These are phyloP conservation scores for Pseudoips prasinana DNA, from an alignment of 2,888 invertebrate species.

Conservation along the genomic window DNA sequence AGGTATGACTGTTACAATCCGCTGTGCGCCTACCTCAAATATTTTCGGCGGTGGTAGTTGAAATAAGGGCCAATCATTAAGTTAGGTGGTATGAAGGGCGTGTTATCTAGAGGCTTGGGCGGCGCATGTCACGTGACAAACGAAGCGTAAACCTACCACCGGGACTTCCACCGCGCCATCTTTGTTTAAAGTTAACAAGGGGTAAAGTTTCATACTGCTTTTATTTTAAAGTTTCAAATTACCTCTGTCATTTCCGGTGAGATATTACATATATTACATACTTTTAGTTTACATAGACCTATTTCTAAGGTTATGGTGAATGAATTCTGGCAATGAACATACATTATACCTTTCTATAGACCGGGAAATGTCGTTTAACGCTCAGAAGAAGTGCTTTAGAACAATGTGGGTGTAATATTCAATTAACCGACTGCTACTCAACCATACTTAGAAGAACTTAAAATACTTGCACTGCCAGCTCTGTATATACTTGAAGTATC, in stretches of 20 bases:
- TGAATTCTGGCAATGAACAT: too few species aligned
- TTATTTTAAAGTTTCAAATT: conserved; percentile 35
- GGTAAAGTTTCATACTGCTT: conserved; percentile 39
- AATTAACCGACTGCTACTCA: too few species aligned
- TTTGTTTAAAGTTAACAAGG: conserved; percentile 60
- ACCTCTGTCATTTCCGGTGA: conserved; percentile 27
- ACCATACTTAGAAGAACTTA: too few species aligned
- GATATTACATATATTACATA: conserved; percentile 8
- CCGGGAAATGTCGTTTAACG: too few species aligned
- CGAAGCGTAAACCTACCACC: conserved; percentile 65
- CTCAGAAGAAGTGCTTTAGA: too few species aligned
- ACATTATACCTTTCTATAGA: too few species aligned
- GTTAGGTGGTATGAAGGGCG: conserved; percentile 58
- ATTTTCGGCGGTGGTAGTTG: conserved; percentile 46
- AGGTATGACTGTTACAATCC: conserved; percentile 33
- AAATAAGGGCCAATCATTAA: conserved; percentile 58
- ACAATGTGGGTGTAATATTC: too few species aligned
- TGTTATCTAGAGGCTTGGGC: conserved; percentile 62
- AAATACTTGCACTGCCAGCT: too few species aligned
- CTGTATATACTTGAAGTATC: too few species aligned
- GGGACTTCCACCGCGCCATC: conserved; percentile 59
- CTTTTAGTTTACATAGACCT: too few species aligned
- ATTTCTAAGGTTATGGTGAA: too few species aligned
- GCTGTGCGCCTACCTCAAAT: conserved; percentile 36
- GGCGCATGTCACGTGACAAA: conserved; percentile 62